Base-by-base conservation (phyloP, 2,888 invertebrate genomes). In the Polyommatus iphigenia region DNA sequence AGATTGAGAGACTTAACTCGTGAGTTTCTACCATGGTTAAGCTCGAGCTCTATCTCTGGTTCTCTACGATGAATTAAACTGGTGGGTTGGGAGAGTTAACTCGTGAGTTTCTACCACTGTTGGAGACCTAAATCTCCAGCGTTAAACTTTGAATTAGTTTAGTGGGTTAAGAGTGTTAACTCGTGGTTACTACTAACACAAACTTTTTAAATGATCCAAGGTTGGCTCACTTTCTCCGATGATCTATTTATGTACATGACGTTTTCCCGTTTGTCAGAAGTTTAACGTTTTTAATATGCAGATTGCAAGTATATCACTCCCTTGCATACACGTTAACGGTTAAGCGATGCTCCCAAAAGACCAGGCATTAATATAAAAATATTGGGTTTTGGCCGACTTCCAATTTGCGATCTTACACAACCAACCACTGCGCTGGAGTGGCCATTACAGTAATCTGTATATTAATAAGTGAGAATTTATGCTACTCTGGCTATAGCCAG, bases 391-490 rank as follows among this genome's bases (percentile, higher is more conserved):
- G 67, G 67, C 67, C 29, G 15, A 29, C 15, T 32, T 67, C 67
- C 67, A 67, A 62, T 24, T 62, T 24, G 29, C 29, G 15, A 67
- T 24, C 67, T 67, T 67, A 32, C 67, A 67, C 29, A 15, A 32
- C 29, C 67, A 29, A 67, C 67, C 67, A 67, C 29, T 67, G 67
- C 67, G 67, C 67, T 67, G 67, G 29, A 67, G 67, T 67, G 29
- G 67, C 67, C 29, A 29, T 67, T 67, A 67, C 29, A 67, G 67
- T 67, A 67, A 67, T 67, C 67, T 67, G 67, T 32, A 67, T 67
- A 67, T 67, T 67, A 67, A 67, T 67, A 67, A 67, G 29, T 67
- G 67, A 67, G 15, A 67, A 67, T 67, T 67, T 67, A 67, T 67
- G 6, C 67, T 67, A 32, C 15, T 15, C 29, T 67, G 67, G 67